Conservation (phyloP, 1,140 invertebrate species). For the Samia ricini region DNA sequence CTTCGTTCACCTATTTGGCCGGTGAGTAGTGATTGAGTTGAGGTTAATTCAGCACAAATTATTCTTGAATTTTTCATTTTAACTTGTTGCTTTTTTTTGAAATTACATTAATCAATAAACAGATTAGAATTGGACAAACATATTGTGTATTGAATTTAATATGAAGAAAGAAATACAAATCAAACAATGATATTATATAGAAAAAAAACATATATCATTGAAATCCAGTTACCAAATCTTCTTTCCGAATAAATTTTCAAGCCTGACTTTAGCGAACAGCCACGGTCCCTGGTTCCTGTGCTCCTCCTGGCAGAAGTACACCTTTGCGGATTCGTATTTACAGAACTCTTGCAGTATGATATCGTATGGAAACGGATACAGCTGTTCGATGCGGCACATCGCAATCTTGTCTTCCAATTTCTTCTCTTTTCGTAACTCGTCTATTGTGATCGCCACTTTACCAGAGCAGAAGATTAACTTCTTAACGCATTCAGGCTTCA, state of each 20-base stretch:
- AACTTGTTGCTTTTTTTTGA: too few species aligned
- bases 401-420: conserved; percentile 85
- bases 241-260: conserved; percentile 66
- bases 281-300: conserved; percentile 92
- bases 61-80: too few species aligned
- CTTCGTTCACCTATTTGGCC: too few species aligned
- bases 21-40: too few species aligned
- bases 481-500: conserved; percentile 81
- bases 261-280: conserved; percentile 73
- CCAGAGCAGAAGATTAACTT: conserved; percentile 89
- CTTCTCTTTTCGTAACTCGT: conserved; percentile 81
- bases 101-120: too few species aligned
- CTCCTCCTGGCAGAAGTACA: conserved; percentile 93
- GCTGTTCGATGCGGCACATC: conserved; percentile 89
- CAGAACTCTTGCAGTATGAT: conserved; percentile 29
- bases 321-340: conserved; percentile 85
- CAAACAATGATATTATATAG: too few species aligned
- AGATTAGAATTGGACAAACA: too few species aligned
- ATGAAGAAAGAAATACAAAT: too few species aligned
- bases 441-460: conserved; percentile 92
- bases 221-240: conserved; percentile 60
- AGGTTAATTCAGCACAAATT: too few species aligned
- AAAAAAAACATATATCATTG: neutral
- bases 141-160: too few species aligned
- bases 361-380: conserved; percentile 92